phyloP scores from a whole-genome alignment of 23 tunicate genomes.

The Halocynthia roretzi region DNA sequence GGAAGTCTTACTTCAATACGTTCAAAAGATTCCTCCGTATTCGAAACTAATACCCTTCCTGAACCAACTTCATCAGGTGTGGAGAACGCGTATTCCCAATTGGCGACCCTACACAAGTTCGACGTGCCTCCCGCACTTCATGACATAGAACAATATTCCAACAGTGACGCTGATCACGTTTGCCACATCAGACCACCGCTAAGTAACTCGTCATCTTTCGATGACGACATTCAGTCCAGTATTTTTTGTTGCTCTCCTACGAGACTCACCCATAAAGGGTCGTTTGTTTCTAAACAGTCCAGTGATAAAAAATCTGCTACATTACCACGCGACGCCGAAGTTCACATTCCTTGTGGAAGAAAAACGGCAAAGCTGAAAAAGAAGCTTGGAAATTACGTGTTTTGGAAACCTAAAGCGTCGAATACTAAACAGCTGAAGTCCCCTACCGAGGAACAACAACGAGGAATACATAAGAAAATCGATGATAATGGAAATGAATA shows the following conservation, averaged over 20 bases:
- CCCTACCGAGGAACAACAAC: constrained; percentile 2
- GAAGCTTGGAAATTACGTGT: constrained; percentile 46
- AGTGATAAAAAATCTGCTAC: constrained; percentile 16
- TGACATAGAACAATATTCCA: no score
- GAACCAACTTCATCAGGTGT: no score
- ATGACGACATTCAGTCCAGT: constrained; percentile 26
- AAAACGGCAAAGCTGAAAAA: constrained; percentile 33
- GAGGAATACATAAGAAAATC: no score
- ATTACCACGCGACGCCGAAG: constrained; percentile 2
- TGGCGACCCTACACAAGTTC: no score
- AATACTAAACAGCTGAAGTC: neutral
- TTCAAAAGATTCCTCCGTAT: no score
- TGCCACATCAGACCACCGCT: constrained; percentile 12
- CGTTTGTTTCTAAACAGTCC: neutral
- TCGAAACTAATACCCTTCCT: no score
- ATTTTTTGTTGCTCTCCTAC: constrained; percentile 55
- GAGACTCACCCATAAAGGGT: constrained; percentile 11
- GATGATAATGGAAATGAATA: constrained; percentile 12
- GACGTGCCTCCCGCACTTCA: no score
- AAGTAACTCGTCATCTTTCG: constrained; percentile 46
- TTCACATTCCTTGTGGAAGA: neutral
- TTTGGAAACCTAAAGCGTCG: constrained; percentile 49
- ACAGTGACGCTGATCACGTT: no score
- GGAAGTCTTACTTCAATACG: no score
- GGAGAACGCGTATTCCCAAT: no score